A percentile compares a stretch with the other conserved stretches of the same genome.
phyloP scores from a whole-genome alignment of 2,797 vertebrate species.

The Margarornis squamiger region DNA sequence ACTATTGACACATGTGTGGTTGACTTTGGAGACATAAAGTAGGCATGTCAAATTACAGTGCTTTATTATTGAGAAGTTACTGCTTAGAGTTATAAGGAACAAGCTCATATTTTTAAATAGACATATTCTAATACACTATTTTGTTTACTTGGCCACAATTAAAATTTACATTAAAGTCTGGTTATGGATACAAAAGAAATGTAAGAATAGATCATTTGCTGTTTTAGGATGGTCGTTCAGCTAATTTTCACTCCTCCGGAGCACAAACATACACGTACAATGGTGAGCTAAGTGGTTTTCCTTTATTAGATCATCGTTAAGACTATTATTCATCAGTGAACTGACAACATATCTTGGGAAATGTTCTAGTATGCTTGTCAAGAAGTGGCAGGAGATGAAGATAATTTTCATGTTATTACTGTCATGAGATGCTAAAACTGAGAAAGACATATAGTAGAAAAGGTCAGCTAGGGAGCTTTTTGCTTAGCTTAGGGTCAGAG shows the following conservation, averaged over 20 bases:
- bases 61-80: not conserved
- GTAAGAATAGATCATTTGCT: not conserved
- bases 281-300: not conserved
- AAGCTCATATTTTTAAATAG: not conserved
- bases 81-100: not conserved
- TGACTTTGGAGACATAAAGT: not conserved
- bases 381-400: not conserved
- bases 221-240: not conserved
- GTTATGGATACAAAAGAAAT: not conserved
- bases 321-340: not conserved
- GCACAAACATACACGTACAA: not conserved
- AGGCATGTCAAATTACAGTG: not conserved
- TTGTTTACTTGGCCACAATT: not conserved
- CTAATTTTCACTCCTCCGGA: not conserved
- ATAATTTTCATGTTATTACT: slow-evolving; percentile 23
- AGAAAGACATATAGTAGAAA: not conserved
- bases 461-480: not conserved
- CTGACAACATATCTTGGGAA: not conserved
- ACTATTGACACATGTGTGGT: rapidly evolving
- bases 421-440: not conserved
- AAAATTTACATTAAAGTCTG: not conserved
- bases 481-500: not conserved
- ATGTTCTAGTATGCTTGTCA: not conserved
- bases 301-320: not conserved
- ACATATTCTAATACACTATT: not conserved